Evolutionary conservation across 2,797 vertebrate genomes (phyloP).

Genomic region (Neoniphon sammara): DNA sequence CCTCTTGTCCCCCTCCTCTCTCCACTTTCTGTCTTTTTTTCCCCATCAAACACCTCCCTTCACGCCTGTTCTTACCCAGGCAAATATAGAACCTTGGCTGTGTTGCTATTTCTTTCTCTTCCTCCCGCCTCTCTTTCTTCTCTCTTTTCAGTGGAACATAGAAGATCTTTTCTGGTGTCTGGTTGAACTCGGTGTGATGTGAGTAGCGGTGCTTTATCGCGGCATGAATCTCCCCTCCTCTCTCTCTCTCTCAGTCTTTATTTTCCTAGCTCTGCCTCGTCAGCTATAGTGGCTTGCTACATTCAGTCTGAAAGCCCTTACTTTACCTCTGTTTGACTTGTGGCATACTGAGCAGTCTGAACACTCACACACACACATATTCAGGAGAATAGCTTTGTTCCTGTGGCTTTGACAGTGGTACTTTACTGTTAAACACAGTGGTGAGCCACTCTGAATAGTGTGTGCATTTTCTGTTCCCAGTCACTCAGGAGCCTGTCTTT

Average conservation of each 20-base stretch:
- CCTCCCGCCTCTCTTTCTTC: neutral
- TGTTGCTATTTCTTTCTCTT: constrained; percentile 15
- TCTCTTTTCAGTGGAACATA: constrained; percentile 17
- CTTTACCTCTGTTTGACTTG: constrained; percentile 56
- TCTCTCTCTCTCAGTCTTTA: neutral
- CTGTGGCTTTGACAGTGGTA: constrained; percentile 27
- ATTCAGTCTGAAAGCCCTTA: constrained; percentile 37
- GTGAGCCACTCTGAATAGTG: constrained; percentile 17
- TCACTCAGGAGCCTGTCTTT: constrained; percentile 21
- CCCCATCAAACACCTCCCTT: constrained; percentile 35
- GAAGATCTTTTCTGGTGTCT: neutral
- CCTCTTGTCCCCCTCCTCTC: neutral
- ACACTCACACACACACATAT: neutral
- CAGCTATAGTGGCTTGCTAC: constrained; percentile 22
- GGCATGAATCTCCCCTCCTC: constrained; percentile 40
- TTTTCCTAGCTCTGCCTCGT: constrained; percentile 8
- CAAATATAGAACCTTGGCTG: constrained; percentile 46
- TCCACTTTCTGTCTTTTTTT: too few relatives aligned
- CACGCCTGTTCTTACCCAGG: constrained; percentile 1
- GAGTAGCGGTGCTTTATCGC: constrained; percentile 34
- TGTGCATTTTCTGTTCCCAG: constrained; percentile 7
- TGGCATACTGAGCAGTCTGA: constrained; percentile 10
- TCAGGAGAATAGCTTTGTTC: constrained; percentile 48
- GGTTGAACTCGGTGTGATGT: constrained; percentile 50
- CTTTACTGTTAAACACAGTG: constrained; percentile 35